Evolutionary conservation across 2,888 invertebrate species (phyloP).

Genomic region (Julus scandinavius): DNA sequence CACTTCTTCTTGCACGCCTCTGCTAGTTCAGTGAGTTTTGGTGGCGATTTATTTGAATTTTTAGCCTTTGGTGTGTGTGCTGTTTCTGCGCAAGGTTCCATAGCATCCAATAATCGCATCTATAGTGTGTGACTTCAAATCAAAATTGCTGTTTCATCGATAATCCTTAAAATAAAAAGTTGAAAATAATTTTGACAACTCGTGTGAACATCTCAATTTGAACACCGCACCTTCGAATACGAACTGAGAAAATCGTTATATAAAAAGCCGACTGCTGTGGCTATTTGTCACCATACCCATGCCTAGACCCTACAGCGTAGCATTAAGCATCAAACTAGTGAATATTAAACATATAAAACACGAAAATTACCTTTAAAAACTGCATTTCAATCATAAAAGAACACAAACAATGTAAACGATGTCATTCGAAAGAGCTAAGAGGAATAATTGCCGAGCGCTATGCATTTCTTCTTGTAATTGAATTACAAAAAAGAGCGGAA

Average conservation of each 20-base stretch:
- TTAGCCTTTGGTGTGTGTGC: background rate
- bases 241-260: too few species aligned
- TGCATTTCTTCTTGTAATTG: background rate
- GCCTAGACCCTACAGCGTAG: too few species aligned
- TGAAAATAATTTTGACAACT: too few species aligned
- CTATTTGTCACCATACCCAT: too few species aligned
- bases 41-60: background rate
- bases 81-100: background rate
- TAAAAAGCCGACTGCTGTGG: too few species aligned
- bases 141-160: too few species aligned
- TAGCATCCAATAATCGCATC: background rate
- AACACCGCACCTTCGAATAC: too few species aligned
- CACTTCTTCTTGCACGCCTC: background rate
- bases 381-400: background rate
- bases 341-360: background rate
- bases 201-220: too few species aligned
- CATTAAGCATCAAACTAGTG: background rate
- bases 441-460: background rate
- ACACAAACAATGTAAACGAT: conserved; percentile 22
- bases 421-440: background rate
- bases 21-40: background rate
- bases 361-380: background rate
- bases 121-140: too few species aligned
- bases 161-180: too few species aligned
- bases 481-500: background rate